These are phyloP conservation scores for Pantherophis alleghaniensis DNA, from an alignment of 2,797 vertebrate species.

Conservation along the genomic window DNA sequence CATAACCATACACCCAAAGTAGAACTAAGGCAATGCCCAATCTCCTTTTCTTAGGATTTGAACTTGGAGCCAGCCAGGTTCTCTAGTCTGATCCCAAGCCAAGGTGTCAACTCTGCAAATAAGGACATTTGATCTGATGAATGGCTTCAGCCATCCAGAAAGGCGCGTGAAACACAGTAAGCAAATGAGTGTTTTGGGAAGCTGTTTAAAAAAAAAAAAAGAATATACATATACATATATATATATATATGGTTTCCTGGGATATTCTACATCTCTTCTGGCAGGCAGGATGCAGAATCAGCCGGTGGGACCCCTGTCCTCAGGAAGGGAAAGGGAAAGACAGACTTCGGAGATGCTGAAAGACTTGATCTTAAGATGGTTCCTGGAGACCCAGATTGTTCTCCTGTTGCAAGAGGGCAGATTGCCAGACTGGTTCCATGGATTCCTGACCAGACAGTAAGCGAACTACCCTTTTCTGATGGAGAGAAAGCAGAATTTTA, in stretches of 20 bases:
- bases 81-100: background rate
- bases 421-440: constrained; percentile 85
- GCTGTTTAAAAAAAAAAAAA: background rate
- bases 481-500: background rate
- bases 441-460: constrained; percentile 86
- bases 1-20: background rate
- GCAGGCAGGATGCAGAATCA: constrained; percentile 69
- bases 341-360: constrained; percentile 59
- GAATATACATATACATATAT: background rate
- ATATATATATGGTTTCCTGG: background rate
- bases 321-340: background rate
- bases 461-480: constrained; percentile 15
- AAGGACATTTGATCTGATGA: background rate
- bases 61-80: background rate
- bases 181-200: background rate
- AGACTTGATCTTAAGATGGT: constrained; percentile 78
- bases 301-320: background rate
- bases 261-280: constrained; percentile 42
- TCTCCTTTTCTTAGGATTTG: background rate
- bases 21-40: background rate
- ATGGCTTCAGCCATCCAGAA: background rate
- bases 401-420: constrained; percentile 75
- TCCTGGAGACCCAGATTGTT: constrained; percentile 79
- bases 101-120: background rate
- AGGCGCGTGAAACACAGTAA: background rate